Percentiles rank a stretch among this genome's conserved stretches.
phyloP scores from a whole-genome alignment of 2,113 vertebrate species.

The Oreochromis aureus region DNA sequence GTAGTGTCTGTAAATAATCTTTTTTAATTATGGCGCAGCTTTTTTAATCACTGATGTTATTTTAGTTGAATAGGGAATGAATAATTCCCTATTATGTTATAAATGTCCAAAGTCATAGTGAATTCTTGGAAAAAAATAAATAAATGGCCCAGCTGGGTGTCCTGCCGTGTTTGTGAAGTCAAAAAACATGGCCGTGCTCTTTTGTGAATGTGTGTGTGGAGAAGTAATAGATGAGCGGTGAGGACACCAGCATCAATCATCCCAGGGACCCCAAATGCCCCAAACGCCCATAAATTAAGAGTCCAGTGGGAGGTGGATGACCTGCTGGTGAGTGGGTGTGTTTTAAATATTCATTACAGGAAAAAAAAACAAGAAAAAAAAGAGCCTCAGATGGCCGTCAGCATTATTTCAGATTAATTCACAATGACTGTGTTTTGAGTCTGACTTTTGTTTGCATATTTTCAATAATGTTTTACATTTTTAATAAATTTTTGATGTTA shows the following conservation, averaged over 20 bases:
- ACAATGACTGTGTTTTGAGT: neutral
- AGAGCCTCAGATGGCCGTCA: neutral
- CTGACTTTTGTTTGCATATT: neutral
- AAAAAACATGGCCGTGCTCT: neutral
- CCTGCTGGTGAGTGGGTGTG: neutral
- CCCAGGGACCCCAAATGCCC: neutral
- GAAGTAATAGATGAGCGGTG: neutral
- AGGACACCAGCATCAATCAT: neutral
- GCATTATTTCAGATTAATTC: neutral
- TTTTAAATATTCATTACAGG: conserved; percentile 11
- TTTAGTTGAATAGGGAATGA: neutral
- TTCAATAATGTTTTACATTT: neutral
- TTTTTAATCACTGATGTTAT: neutral
- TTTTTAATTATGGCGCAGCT: neutral
- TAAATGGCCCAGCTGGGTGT: neutral
- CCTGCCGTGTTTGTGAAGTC: neutral
- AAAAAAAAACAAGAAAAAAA: neutral
- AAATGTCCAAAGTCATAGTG: neutral
- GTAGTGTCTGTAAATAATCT: neutral
- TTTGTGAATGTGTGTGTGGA: neutral
- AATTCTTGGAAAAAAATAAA: neutral
- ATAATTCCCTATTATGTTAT: neutral
- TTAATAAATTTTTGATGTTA: neutral
- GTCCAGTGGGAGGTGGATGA: neutral
- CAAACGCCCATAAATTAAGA: neutral